Conservation (phyloP, 2,888 invertebrate genomes). For the Galerucella pusilla region DNA sequence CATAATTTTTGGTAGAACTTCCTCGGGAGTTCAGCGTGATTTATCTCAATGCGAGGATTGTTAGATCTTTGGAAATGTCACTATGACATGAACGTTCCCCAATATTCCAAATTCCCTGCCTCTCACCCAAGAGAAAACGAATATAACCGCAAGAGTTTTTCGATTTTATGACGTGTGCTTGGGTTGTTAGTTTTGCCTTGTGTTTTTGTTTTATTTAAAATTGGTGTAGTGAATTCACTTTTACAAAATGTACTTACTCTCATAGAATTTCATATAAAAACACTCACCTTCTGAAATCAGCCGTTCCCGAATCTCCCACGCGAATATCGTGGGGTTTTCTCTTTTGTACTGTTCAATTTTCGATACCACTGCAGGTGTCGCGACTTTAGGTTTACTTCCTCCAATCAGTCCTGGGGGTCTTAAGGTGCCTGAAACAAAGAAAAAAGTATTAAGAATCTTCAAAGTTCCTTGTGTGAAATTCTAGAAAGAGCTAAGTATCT, state of each 20-base stretch:
- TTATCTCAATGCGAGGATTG: no score
- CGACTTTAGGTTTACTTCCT: constrained; percentile 97
- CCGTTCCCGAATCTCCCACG: constrained; percentile 98
- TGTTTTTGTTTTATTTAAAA: no score
- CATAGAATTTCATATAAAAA: neutral
- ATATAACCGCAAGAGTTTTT: no score
- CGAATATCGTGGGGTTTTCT: constrained; percentile 98
- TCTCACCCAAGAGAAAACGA: no score
- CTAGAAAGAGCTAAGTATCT: no score
- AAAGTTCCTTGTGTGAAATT: no score
- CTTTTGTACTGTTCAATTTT: constrained; percentile 98
- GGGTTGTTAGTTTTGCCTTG: no score
- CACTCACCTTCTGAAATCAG: constrained; percentile 93
- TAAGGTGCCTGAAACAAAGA: constrained; percentile 76
- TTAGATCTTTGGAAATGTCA: neutral
- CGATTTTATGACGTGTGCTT: no score
- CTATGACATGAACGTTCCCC: no score
- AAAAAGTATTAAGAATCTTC: neutral
- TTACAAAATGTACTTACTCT: neutral
- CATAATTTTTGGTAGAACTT: no score
- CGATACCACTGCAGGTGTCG: constrained; percentile 95
- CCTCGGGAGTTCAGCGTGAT: no score
- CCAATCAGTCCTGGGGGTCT: constrained; percentile 92
- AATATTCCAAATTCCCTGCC: no score
- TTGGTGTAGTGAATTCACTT: neutral